A percentile compares a stretch with the other conserved stretches of the same genome.
These are phyloP conservation scores for Agrotis segetum DNA, from an alignment of 2,888 invertebrate genomes.

Conservation along the genomic window DNA sequence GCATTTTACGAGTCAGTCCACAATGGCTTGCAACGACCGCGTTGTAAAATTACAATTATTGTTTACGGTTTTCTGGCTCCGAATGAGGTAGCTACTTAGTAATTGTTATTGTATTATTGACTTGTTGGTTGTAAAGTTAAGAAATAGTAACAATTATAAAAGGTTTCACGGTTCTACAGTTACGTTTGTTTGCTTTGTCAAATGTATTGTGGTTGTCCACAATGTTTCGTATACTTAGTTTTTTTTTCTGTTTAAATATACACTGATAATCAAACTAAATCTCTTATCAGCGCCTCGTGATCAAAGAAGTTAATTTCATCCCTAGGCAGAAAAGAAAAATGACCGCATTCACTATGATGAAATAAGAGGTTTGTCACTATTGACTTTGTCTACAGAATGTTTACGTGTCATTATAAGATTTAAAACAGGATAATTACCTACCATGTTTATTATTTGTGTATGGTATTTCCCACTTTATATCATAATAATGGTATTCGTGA, in stretches of 20 bases:
- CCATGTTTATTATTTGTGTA: too few relatives aligned
- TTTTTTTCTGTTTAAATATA: too few relatives aligned
- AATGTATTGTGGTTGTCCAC: conserved; percentile 35
- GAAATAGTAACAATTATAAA: conserved; percentile 45
- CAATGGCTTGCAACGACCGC: conserved; percentile 60
- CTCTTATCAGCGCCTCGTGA: too few relatives aligned
- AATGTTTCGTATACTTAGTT: conserved; percentile 10
- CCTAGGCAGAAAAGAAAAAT: not conserved
- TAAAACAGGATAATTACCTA: too few relatives aligned
- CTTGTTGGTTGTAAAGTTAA: conserved; percentile 38
- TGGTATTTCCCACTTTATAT: too few relatives aligned
- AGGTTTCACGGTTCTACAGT: conserved; percentile 65
- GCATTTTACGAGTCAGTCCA: conserved; percentile 78
- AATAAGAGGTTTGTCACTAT: too few relatives aligned
- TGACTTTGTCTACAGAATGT: too few relatives aligned
- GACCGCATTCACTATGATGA: not conserved
- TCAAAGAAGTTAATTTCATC: not conserved
- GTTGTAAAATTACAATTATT: conserved; percentile 74
- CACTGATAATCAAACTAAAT: not conserved
- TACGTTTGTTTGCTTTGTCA: conserved; percentile 38
- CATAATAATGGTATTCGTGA: too few relatives aligned
- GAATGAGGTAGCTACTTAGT: conserved; percentile 68
- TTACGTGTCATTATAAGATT: too few relatives aligned
- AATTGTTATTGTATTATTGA: conserved; percentile 72
- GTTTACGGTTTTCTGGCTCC: conserved; percentile 73